Base-by-base conservation (phyloP, 2,113 vertebrate genomes). In the Seriola aureovittata region DNA sequence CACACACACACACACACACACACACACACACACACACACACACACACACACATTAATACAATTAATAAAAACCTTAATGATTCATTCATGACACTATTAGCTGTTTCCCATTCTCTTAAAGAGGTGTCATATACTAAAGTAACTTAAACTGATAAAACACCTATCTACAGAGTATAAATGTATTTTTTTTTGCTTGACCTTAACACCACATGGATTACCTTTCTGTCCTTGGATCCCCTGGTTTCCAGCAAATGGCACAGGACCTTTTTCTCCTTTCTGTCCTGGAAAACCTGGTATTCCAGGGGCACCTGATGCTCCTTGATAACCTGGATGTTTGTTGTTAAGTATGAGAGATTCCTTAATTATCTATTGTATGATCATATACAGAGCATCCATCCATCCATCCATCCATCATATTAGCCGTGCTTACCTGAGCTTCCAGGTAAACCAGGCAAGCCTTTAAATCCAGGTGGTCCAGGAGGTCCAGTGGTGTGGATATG, bases 391-490 rank as follows among this genome's bases (percentile, higher is more conserved):
- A 54, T 72, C 14, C 46, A 75, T 60, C 32, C 17, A 54, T 11
- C 36, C n/a, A 10, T 29, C 12, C 58, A 64, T 36, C 21, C 14
- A 25, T 63, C 14, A 46, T 74, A 75, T 19, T 4, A 71, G 1
- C 4, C 13, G 32, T 70, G 7, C 13, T 82, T 73, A 94, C 93
- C 93, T 74, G 60, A 71, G 9, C 10, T 75, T 75, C 92, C 93
- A 3, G 40, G 48, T 66, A 4, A n/a, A 5, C 93, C 93, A 48
- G 84, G 79, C 1, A 4, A 32, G 60, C 93, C 93, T 70, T 78
- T 78, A 63, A 72, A 66, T 71, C 94, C 94, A 46, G 70, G 84
- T 17, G 69, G 88, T 62, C 94, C 93, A 73, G 78, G 84, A 34
- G 23, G 21, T 71, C 84, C 90, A 64, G 5, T 21, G 3, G 0